Conservation (phyloP, 2,113 vertebrate species). For the Garra rufa region DNA sequence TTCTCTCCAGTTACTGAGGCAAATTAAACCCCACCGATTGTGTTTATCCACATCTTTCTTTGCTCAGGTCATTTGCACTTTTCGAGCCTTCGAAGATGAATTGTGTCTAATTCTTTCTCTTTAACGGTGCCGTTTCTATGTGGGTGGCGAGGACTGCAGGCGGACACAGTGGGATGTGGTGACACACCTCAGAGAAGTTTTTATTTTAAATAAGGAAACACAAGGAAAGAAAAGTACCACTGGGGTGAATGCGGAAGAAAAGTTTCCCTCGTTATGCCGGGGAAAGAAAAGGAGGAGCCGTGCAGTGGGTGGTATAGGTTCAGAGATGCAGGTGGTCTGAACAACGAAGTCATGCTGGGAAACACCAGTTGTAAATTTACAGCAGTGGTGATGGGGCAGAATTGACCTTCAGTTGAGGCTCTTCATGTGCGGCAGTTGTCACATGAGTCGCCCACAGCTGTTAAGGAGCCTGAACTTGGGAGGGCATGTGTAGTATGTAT, state of each 20-base stretch:
- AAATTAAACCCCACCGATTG: not conserved
- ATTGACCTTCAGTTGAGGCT: not conserved
- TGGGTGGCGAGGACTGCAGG: not conserved
- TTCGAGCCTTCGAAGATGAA: not conserved
- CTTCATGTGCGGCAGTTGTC: too few relatives aligned
- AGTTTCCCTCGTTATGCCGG: not conserved
- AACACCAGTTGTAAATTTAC: not conserved
- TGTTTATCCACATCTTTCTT: not conserved
- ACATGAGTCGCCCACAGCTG: too few relatives aligned
- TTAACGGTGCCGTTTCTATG: not conserved
- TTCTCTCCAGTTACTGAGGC: not conserved
- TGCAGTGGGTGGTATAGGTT: slow-evolving; percentile 6
- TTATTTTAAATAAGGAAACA: not conserved
- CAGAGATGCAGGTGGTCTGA: slow-evolving; percentile 12
- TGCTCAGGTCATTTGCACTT: not conserved
- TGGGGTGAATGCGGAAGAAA: slow-evolving; percentile 1
- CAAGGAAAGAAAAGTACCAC: not conserved
- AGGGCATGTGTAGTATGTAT: not conserved
- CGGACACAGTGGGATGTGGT: not conserved
- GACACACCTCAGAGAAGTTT: not conserved
- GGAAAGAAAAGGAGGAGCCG: not conserved
- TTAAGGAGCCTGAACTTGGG: not conserved
- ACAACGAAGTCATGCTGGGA: not conserved
- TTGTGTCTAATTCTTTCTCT: not conserved
- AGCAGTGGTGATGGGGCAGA: not conserved